Evolutionary conservation across 2,888 invertebrate species (phyloP).

Genomic region (Phalera bucephala): DNA sequence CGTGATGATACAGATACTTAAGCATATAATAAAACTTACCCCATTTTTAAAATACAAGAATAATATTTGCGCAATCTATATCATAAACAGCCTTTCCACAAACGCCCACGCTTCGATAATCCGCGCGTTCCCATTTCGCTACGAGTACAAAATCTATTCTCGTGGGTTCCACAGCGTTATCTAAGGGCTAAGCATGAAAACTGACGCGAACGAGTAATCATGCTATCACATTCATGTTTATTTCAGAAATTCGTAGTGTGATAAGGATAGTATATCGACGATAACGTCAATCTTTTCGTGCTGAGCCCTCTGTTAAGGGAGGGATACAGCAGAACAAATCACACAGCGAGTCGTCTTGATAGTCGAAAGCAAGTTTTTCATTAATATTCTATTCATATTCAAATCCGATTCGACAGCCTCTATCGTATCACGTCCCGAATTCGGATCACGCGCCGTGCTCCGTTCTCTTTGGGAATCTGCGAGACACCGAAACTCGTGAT

Average conservation of each 20-base stretch:
- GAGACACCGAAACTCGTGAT: conserved; percentile 65
- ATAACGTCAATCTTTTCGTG: too few relatives aligned
- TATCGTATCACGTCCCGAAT: conserved; percentile 54
- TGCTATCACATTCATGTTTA: neutral
- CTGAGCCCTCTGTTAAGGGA: neutral
- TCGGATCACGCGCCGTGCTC: conserved; percentile 61
- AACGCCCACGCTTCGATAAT: conserved; percentile 19
- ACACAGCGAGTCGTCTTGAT: conserved; percentile 39
- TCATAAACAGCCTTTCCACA: conserved; percentile 3
- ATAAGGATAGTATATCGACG: too few relatives aligned
- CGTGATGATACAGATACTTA: too few relatives aligned
- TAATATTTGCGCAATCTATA: conserved; percentile 15
- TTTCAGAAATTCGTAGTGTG: too few relatives aligned
- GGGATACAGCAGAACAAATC: conserved; percentile 42
- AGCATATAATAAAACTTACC: too few relatives aligned
- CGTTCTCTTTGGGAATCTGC: conserved; percentile 48
- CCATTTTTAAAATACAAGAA: neutral
- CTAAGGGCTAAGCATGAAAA: too few relatives aligned
- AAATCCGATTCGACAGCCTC: conserved; percentile 72
- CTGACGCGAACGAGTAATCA: neutral
- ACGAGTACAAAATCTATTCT: conserved; percentile 24
- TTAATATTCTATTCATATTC: conserved; percentile 80
- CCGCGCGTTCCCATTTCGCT: conserved; percentile 15
- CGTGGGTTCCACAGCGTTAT: conserved; percentile 19
- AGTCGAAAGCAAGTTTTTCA: conserved; percentile 66